Percentiles rank a stretch among this genome's conserved stretches.
Evolutionary conservation across 2,888 invertebrate species (phyloP).

Genomic region (Dendrolimus houi): DNA sequence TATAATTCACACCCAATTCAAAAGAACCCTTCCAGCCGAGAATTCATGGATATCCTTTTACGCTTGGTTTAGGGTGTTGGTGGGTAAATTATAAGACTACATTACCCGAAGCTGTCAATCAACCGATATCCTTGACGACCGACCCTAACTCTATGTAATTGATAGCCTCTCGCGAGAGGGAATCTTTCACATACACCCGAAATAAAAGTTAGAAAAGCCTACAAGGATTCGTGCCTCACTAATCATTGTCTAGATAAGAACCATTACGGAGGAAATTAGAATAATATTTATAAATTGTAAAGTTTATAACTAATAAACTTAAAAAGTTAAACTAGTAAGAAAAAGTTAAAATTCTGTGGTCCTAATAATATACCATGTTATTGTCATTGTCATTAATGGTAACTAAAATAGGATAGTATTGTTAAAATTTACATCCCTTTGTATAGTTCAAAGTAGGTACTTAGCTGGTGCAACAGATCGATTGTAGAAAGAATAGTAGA

Average conservation of each 20-base stretch:
- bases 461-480: slow-evolving; percentile 10
- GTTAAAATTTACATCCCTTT: no score
- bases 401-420: no score
- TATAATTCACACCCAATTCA: slow-evolving; percentile 38
- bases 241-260: no score
- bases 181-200: slow-evolving; percentile 16
- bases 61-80: slow-evolving; percentile 29
- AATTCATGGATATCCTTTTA: slow-evolving; percentile 45
- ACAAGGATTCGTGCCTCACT: neutral
- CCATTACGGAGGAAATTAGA: no score
- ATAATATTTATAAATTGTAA: no score
- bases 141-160: slow-evolving; percentile 42
- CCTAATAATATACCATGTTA: no score
- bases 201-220: slow-evolving; percentile 6
- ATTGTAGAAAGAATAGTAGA: slow-evolving; percentile 14
- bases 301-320: no score
- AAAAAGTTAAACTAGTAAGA: no score
- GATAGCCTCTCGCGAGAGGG: slow-evolving; percentile 39
- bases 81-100: slow-evolving; percentile 31
- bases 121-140: slow-evolving; percentile 46
- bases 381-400: no score
- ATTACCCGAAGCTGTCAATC: slow-evolving; percentile 55
- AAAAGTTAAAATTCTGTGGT: no score
- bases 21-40: slow-evolving; percentile 37
- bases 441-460: no score